Percentiles rank a stretch among this genome's conserved stretches.
These are phyloP conservation scores for Dipodomys stephensi DNA, from an alignment of 2,113 vertebrate species.

Conservation along the genomic window DNA sequence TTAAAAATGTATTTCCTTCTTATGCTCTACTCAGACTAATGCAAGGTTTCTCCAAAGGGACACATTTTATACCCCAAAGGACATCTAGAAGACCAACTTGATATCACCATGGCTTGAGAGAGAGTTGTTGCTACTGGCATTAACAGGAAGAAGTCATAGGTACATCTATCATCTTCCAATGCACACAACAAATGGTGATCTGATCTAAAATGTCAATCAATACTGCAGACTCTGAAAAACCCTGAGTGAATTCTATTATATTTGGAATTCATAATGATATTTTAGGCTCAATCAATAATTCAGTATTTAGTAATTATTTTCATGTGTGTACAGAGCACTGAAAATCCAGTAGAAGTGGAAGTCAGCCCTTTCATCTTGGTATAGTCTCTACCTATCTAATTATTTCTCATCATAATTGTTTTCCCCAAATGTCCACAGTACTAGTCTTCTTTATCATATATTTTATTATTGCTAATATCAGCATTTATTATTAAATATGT, in stretches of 20 bases:
- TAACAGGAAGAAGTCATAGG: neutral
- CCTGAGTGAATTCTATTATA: neutral
- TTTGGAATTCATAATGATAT: neutral
- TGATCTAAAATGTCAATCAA: neutral
- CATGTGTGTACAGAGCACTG: neutral
- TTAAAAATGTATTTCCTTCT: neutral
- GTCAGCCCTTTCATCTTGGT: neutral
- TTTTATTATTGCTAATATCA: neutral
- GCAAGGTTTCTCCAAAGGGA: neutral
- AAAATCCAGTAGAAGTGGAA: neutral
- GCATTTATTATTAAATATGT: too few species aligned
- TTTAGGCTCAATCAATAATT: neutral
- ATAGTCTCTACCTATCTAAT: neutral
- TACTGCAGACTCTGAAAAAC: neutral
- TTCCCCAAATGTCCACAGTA: neutral
- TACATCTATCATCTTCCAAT: neutral
- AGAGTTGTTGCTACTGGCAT: neutral
- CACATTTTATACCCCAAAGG: neutral
- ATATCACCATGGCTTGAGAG: neutral
- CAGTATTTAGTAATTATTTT: neutral
- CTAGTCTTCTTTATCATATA: neutral
- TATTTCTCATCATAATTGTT: neutral
- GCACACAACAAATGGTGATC: neutral
- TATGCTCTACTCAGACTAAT: neutral
- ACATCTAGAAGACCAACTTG: neutral